Evolutionary conservation across 1,140 invertebrate genomes (phyloP).

Genomic region (Trachymyrmex septentrionalis): DNA sequence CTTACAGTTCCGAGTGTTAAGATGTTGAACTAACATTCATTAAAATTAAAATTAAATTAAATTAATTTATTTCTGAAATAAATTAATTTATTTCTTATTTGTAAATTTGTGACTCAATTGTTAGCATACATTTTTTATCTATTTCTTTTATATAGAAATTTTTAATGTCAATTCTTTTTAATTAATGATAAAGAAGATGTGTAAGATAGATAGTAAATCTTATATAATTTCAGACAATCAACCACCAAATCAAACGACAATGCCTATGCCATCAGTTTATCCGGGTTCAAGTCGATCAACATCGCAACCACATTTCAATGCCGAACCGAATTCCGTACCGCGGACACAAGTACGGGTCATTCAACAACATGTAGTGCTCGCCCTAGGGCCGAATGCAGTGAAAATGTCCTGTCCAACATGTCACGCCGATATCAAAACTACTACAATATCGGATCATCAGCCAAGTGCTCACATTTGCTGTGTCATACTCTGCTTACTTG

Average conservation of each 20-base stretch:
- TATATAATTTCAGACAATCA: slow-evolving; percentile 72
- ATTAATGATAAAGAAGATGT: neutral
- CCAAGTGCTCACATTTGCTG: slow-evolving; percentile 84
- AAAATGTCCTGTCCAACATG: slow-evolving; percentile 85
- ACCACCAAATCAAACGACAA: slow-evolving; percentile 68
- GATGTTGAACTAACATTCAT: no score
- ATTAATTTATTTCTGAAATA: no score
- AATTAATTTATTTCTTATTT: no score
- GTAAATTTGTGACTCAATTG: neutral
- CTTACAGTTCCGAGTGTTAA: no score
- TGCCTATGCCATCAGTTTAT: slow-evolving; percentile 64
- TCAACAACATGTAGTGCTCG: slow-evolving; percentile 78
- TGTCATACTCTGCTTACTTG: slow-evolving; percentile 84
- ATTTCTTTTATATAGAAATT: slow-evolving; percentile 47
- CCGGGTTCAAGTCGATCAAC: slow-evolving; percentile 45
- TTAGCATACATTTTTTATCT: neutral
- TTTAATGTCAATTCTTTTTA: neutral
- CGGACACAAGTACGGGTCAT: slow-evolving; percentile 78
- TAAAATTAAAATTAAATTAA: no score
- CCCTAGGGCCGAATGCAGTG: slow-evolving; percentile 79
- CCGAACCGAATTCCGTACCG: slow-evolving; percentile 67
- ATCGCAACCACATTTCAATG: slow-evolving; percentile 39
- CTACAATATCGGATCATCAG: slow-evolving; percentile 84
- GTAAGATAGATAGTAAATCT: neutral
- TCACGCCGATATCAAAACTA: slow-evolving; percentile 83